These are phyloP conservation scores for Platichthys stellatus DNA, from an alignment of 2,113 vertebrate species.

Conservation along the genomic window DNA sequence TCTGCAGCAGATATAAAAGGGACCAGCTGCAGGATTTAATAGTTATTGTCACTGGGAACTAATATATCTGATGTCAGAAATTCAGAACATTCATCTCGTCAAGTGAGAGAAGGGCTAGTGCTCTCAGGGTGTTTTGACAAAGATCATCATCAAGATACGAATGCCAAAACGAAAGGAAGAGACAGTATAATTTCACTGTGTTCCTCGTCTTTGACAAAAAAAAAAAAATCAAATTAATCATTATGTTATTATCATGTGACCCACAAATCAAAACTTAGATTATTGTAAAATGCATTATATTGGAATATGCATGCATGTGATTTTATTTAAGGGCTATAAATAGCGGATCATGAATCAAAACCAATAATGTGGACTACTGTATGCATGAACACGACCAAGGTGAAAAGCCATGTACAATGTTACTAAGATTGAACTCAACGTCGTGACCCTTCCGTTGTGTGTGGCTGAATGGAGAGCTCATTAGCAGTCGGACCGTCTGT, in stretches of 20 bases:
- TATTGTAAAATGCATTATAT: too few species aligned
- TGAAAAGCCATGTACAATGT: not conserved
- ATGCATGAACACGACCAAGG: not conserved
- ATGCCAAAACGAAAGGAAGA: not conserved
- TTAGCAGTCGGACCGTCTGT: conserved; percentile 36
- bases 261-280: too few species aligned
- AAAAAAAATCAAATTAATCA: too few species aligned
- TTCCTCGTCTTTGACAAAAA: too few species aligned
- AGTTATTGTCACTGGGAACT: conserved; percentile 3
- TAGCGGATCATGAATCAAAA: too few species aligned
- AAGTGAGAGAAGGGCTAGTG: not conserved
- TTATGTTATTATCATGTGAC: too few species aligned
- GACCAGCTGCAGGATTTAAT: conserved; percentile 9
- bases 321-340: too few species aligned
- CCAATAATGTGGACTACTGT: not conserved
- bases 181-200: too few species aligned
- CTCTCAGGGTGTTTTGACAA: too few species aligned
- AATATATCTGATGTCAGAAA: not conserved
- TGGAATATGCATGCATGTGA: too few species aligned
- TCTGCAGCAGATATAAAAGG: conserved; percentile 16
- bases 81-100: too few species aligned
- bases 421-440: conserved; percentile 10
- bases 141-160: not conserved
- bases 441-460: conserved; percentile 11
- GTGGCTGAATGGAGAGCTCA: conserved; percentile 25